phyloP scores from a whole-genome alignment of 2,113 vertebrate species.

The Cyanoramphus novaezelandiae region DNA sequence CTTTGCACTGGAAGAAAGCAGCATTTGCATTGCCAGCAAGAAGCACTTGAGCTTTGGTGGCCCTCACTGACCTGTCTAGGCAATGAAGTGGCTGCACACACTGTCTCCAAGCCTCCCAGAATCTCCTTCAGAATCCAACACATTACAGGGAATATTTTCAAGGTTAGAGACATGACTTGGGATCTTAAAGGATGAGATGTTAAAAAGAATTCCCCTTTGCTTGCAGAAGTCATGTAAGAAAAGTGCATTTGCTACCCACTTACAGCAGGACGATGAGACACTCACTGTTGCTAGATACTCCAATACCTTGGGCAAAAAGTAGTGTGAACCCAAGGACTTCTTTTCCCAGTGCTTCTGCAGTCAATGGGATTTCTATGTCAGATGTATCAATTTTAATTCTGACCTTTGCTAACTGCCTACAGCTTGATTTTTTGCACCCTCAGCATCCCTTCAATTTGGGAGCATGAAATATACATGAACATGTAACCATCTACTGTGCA shows the following conservation, averaged over 20 bases:
- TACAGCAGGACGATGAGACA: neutral
- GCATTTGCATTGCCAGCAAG: neutral
- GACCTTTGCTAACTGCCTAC: neutral
- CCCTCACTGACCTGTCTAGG: neutral
- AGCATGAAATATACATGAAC: neutral
- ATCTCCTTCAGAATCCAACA: neutral
- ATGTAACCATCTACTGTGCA: neutral
- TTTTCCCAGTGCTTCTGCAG: neutral
- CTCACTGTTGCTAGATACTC: neutral
- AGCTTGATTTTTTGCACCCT: neutral
- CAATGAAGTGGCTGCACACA: fast-evolving
- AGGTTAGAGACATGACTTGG: neutral
- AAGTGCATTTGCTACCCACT: neutral
- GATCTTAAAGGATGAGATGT: neutral
- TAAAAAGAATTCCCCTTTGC: neutral
- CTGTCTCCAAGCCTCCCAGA: neutral
- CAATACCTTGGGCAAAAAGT: neutral
- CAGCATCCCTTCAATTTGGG: neutral
- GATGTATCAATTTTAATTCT: neutral
- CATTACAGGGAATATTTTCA: neutral
- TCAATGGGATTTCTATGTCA: neutral
- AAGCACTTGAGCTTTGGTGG: neutral
- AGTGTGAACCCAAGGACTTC: neutral
- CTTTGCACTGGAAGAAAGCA: neutral
- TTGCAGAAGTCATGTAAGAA: neutral